Percentiles rank a stretch among this genome's conserved stretches.
Evolutionary conservation across 2,797 vertebrate genomes (phyloP).

Genomic region (Huso huso): DNA sequence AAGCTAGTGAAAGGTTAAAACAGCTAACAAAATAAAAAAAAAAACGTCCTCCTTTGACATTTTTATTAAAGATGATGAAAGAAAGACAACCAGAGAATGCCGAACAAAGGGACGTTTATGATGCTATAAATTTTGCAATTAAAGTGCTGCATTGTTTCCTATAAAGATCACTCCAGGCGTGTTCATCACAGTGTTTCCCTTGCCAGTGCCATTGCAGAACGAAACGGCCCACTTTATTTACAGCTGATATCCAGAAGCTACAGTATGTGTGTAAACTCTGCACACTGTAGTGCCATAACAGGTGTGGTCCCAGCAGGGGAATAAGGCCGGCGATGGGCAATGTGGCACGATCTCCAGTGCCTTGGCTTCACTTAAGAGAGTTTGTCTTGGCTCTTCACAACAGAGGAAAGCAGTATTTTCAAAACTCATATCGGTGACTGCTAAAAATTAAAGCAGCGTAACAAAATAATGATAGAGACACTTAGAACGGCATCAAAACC

Average conservation of each 20-base stretch:
- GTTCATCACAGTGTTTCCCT: too few relatives aligned
- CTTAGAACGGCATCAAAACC: constrained; percentile 19
- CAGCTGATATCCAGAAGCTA: too few relatives aligned
- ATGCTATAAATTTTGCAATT: too few relatives aligned
- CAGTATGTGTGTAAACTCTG: too few relatives aligned
- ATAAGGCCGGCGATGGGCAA: constrained; percentile 6
- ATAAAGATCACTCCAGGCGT: too few relatives aligned
- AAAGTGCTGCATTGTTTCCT: too few relatives aligned
- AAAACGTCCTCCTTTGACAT: neutral
- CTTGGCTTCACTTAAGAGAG: constrained; percentile 1
- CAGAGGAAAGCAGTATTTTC: constrained; percentile 15
- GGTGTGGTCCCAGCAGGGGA: neutral
- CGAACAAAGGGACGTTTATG: too few relatives aligned
- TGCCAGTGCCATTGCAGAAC: too few relatives aligned
- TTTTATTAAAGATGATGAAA: neutral
- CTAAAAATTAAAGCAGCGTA: constrained; percentile 24
- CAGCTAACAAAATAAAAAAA: too few relatives aligned
- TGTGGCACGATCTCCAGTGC: neutral
- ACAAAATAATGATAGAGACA: constrained; percentile 19
- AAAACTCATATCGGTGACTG: constrained; percentile 5
- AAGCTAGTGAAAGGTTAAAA: too few relatives aligned
- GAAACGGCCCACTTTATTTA: too few relatives aligned
- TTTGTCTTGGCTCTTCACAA: constrained; percentile 27
- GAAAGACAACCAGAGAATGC: too few relatives aligned
- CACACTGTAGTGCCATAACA: neutral